Conservation (phyloP, 1,140 invertebrate species). For the Mylabris phalerata region DNA sequence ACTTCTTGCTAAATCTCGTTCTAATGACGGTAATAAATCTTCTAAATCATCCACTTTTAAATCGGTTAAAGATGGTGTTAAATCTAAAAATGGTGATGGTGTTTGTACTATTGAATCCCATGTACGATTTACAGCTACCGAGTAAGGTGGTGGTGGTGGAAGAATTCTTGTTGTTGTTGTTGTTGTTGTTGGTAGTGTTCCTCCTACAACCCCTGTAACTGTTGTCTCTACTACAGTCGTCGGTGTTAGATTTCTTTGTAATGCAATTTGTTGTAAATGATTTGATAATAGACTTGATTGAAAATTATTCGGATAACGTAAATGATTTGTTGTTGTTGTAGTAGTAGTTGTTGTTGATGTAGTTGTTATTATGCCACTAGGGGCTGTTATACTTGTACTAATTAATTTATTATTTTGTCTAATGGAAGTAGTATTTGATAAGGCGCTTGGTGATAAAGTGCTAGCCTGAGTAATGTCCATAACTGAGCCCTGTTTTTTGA, state of each 20-base stretch:
- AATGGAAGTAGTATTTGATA: constrained; percentile 27
- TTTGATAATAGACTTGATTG: background rate
- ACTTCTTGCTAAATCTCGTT: constrained; percentile 28
- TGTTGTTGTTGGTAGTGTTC: constrained; percentile 1
- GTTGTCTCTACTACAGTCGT: background rate
- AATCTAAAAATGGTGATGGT: constrained; percentile 32
- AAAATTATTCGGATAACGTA: background rate
- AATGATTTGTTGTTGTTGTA: background rate
- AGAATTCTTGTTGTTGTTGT: constrained; percentile 15
- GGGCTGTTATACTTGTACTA: constrained; percentile 20
- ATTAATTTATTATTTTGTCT: constrained; percentile 23
- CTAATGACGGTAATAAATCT: constrained; percentile 52
- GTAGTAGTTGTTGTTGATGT: constrained; percentile 14
- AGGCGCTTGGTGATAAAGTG: constrained; percentile 33
- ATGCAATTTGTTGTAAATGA: background rate
- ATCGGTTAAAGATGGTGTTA: constrained; percentile 43
- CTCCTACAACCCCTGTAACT: background rate
- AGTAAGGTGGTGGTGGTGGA: constrained; percentile 26
- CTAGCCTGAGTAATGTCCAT: constrained; percentile 21
- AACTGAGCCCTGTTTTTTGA: too few species aligned
- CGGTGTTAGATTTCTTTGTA: background rate
- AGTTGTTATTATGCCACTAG: background rate
- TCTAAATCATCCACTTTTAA: constrained; percentile 53
- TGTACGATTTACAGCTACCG: constrained; percentile 22
- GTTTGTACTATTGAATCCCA: constrained; percentile 33